Percentiles rank a stretch among this genome's conserved stretches.
These are phyloP conservation scores for Dendrocincla fuliginosa DNA, from an alignment of 2,797 vertebrate species.

Conservation along the genomic window DNA sequence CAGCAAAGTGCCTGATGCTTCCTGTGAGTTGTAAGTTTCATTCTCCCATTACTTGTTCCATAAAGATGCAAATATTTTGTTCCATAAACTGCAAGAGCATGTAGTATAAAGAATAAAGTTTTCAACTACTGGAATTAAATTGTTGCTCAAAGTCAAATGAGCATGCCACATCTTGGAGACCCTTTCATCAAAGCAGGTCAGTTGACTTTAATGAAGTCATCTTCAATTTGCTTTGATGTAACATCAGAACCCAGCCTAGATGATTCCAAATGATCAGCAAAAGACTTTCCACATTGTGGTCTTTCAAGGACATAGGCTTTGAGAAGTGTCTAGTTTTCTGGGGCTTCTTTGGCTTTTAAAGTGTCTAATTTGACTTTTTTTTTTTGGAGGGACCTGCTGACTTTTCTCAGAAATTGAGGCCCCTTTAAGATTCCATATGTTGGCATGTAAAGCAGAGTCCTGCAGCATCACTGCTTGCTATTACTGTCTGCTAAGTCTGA, in stretches of 20 bases:
- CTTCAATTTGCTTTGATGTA: conserved; percentile 7
- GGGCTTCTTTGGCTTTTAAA: not conserved
- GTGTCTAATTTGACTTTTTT: not conserved
- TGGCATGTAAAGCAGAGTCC: not conserved
- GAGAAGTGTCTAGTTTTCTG: not conserved
- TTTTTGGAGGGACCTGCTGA: not conserved
- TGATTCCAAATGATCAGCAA: not conserved
- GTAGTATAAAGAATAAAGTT: not conserved
- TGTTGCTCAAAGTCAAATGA: not conserved
- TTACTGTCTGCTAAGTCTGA: not conserved
- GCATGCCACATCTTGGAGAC: not conserved
- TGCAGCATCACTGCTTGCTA: not conserved
- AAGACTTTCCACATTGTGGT: not conserved
- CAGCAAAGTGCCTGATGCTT: not conserved
- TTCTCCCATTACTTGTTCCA: not conserved
- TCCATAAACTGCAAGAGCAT: not conserved
- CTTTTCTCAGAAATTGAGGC: not conserved
- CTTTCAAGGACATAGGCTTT: not conserved
- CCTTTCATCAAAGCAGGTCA: conserved; percentile 22
- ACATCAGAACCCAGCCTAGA: not conserved
- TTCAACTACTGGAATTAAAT: not conserved
- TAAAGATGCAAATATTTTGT: not conserved
- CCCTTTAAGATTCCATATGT: not conserved
- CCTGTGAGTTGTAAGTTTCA: not conserved
- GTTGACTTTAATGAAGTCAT: conserved; percentile 12